These are phyloP conservation scores for Papilio polytes DNA, from an alignment of 1,140 invertebrate genomes.

Conservation along the genomic window DNA sequence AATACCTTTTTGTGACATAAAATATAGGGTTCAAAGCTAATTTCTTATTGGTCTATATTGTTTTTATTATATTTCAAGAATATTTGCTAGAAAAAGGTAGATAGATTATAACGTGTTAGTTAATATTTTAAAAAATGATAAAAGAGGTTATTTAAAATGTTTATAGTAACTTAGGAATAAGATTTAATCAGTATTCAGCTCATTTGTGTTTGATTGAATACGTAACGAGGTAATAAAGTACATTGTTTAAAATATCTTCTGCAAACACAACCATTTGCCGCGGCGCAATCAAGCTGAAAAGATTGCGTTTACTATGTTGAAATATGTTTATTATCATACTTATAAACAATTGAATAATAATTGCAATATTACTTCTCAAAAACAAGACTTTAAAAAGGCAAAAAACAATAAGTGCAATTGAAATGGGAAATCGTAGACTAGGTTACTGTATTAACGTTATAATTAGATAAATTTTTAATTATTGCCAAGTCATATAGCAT, in stretches of 20 bases:
- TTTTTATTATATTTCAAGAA: not conserved
- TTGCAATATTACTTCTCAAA: not conserved
- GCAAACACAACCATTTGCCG: conserved; percentile 8
- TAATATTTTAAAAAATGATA: not conserved
- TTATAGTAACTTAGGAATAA: not conserved
- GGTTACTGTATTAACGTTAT: not conserved
- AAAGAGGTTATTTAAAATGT: not conserved
- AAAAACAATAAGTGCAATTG: not conserved
- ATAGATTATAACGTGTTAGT: not conserved
- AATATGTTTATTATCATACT: not conserved
- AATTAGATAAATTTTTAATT: conserved; percentile 25
- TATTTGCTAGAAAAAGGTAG: not conserved
- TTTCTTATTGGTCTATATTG: not conserved
- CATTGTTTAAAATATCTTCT: conserved; percentile 1
- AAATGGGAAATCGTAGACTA: not conserved
- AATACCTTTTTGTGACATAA: no score
- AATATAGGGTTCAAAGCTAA: not conserved
- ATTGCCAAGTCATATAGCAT: conserved; percentile 4
- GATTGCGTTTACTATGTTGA: not conserved
- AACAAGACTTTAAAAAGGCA: not conserved
- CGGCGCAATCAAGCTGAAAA: conserved; percentile 11
- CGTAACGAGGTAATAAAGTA: conserved; percentile 18
- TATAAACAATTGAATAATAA: not conserved
- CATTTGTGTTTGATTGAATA: not conserved
- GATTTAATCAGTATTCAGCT: not conserved